A percentile compares a stretch with the other conserved stretches of the same genome.
Conservation (phyloP, 2,888 invertebrate genomes). For the Cryptus armator region DNA sequence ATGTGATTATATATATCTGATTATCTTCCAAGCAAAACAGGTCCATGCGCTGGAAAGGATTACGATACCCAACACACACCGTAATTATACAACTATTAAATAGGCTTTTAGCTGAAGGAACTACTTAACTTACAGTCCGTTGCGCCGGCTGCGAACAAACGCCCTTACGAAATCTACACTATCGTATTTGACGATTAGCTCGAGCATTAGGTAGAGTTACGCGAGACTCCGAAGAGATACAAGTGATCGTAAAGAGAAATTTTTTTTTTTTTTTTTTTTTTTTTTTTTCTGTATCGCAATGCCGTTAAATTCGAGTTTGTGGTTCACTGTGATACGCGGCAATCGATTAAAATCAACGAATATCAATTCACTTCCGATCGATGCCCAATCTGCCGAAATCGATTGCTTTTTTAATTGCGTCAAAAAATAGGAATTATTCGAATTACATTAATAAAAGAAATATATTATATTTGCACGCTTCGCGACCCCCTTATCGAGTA, state of each 20-base stretch:
- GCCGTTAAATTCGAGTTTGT: not conserved
- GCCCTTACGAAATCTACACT: not conserved
- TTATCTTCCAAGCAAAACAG: constrained; percentile 58
- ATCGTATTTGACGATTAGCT: constrained; percentile 16
- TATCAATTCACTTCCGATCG: not conserved
- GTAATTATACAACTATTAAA: constrained; percentile 34
- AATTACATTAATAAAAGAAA: no score
- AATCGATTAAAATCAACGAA: not conserved
- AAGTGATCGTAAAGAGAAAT: not conserved
- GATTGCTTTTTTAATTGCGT: not conserved
- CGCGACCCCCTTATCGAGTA: no score
- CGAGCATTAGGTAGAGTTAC: constrained; percentile 14
- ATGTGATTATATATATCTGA: constrained; percentile 58
- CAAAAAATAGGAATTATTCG: no score
- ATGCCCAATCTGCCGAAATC: not conserved
- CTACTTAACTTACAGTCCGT: constrained; percentile 5
- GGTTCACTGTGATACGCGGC: not conserved
- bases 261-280: not conserved
- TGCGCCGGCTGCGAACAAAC: constrained; percentile 10
- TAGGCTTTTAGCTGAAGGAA: constrained; percentile 26
- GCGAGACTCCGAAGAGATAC: not conserved
- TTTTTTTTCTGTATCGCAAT: constrained; percentile 3
- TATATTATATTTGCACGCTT: no score
- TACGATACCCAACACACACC: constrained; percentile 11
- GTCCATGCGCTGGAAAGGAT: constrained; percentile 35